Evolutionary conservation across 2,888 invertebrate genomes (phyloP), one percentile per base, ranked within the genome.

Genomic region (Epistrophe eligans): DNA sequence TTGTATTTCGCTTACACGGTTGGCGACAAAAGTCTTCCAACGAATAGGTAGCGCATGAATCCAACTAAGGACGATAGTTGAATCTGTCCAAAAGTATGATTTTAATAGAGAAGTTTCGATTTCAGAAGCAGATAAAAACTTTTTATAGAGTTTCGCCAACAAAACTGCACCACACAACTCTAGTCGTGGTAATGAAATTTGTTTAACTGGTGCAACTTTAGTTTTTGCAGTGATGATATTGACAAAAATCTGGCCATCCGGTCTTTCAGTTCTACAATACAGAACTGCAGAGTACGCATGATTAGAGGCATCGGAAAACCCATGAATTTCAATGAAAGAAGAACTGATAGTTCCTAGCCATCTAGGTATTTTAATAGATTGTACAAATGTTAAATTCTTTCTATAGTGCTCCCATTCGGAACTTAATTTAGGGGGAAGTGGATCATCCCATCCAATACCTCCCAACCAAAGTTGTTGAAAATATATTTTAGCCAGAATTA

Each of bases 161-260:
- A 77, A 10, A 8, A 67, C 40, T 10, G 89, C 80, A 32, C 72
- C 84, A 11, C 88, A 79, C 38, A 91, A 73, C 35, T 90, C 89
- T 0, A 90, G 66, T 15, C 89, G 67, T 28, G 79, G 64, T 5
- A 79, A 24, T 9, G 64, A 32, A 32, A 6, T 7, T 32, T 32
- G 4, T 32, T 32, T 32, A 32, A 32, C 6, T 32, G 32, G 32
- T 32, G 32, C 32, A 32, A 32, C 32, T 32, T 6, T 32, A 32
- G 32, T 32, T 32, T 32, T 32, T 32, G 32, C 32, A 32, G 5
- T 32, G 32, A 32, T 32, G 7, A 32, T 32, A 32, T 7, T 32
- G 32, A 32, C 32, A 32, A 32, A 32, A 32, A 32, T 32, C 32
- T 32, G 32, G 6, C 32, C 32, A 7, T 32, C 32, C 28, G 28